Percentiles rank a stretch among this genome's conserved stretches.
phyloP scores from a whole-genome alignment of 2,113 vertebrate genomes.

The Balaenoptera acutorostrata region DNA sequence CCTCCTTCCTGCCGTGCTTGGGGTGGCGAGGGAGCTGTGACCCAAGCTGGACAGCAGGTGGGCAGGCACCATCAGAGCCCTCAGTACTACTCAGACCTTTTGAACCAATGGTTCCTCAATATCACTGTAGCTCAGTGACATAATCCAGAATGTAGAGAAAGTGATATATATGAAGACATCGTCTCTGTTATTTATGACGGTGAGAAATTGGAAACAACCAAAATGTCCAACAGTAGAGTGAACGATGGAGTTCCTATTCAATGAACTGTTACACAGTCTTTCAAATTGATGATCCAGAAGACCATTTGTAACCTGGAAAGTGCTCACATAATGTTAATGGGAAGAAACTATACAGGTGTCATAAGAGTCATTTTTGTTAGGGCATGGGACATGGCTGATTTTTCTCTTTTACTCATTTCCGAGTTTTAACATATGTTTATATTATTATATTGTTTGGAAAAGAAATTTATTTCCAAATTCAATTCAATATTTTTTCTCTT shows the following conservation, averaged over 20 bases:
- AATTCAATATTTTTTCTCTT: neutral
- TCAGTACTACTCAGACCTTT: neutral
- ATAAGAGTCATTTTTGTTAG: neutral
- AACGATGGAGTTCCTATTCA: neutral
- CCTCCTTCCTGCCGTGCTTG: neutral
- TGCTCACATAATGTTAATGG: fast-evolving
- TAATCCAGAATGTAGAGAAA: neutral
- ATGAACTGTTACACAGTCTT: fast-evolving
- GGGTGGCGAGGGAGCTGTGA: fast-evolving
- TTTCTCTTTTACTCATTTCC: neutral
- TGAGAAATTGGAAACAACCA: neutral
- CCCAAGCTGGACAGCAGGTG: neutral
- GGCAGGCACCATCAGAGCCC: neutral
- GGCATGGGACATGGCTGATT: fast-evolving
- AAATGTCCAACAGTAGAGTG: neutral
- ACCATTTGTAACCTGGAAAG: fast-evolving
- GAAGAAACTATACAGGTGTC: fast-evolving
- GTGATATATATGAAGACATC: fast-evolving
- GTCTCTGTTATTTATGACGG: too few relatives aligned
- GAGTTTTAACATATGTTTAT: neutral
- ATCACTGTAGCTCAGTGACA: neutral
- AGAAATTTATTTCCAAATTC: neutral
- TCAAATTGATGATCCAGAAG: neutral
- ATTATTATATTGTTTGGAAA: neutral
- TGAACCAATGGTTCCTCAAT: neutral